Evolutionary conservation across 37 sponge, comb jelly and placozoan species (phyloP).

Genomic region (Cladorhizidae sp.): DNA sequence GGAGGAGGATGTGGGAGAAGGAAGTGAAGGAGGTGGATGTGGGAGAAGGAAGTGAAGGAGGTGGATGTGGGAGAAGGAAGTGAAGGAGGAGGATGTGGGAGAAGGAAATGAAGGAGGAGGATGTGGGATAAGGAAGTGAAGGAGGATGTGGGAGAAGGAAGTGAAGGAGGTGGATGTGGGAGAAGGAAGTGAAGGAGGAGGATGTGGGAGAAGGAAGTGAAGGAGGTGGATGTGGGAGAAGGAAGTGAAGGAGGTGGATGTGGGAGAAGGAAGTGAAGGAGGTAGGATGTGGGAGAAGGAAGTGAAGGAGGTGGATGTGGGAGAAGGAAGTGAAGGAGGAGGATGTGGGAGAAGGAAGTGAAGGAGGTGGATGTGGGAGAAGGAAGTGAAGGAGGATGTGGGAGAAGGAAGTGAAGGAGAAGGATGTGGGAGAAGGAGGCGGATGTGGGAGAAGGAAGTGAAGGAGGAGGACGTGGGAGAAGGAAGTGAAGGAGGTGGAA

Average conservation of each 20-base stretch:
- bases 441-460: background rate
- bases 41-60: background rate
- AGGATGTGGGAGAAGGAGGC: background rate
- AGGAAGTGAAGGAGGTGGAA: background rate
- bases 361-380: background rate
- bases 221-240: background rate
- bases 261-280: background rate
- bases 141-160: background rate
- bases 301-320: background rate
- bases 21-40: slow-evolving; percentile 55
- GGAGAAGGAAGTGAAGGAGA: slow-evolving; percentile 51
- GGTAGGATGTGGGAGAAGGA: background rate
- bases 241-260: no score
- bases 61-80: background rate
- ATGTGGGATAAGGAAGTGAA: background rate
- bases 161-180: background rate
- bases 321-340: background rate
- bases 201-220: background rate
- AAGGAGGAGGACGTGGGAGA: background rate
- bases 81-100: background rate
- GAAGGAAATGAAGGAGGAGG: background rate
- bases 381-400: slow-evolving; percentile 14
- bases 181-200: background rate
- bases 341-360: background rate
- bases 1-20: slow-evolving; percentile 58